Evolutionary conservation across 2,797 vertebrate species (phyloP), one percentile per base, ranked within the genome.

Genomic region (Podarcis lilfordi): DNA sequence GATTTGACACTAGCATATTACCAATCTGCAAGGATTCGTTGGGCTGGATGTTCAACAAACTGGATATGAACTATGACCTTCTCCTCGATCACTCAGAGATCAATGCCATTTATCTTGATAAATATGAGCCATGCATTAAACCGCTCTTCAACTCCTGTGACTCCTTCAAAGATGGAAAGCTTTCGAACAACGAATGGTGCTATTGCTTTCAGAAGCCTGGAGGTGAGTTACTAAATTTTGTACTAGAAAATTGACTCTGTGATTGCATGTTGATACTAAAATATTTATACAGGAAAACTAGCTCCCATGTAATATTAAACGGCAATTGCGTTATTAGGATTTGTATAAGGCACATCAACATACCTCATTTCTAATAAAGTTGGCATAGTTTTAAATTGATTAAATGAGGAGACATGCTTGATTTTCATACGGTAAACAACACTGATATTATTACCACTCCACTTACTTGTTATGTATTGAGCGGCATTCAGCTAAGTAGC

Each of bases 101-200:
- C 95, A 98, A 98, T 21, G 98, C 98, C 95, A 98, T 99, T 95
- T 99, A 99, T 91, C 96, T 99, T 95, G 98, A 99, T 91, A 99
- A 99, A 95, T 99, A 99, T 0, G 99, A 99, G 96, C 97, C 98
- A 2, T 99, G 99, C 78, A 98, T 99, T 96, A 98, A 98, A 94
- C 98, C 98, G 0, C 98, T 99, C 91, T 99, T 99, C 97, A 99
- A 99, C 97, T 99, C 98, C 29, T 99, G 99, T 0, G 99, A 99
- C 95, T 99, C 99, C 91, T 99, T 99, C 96, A 99, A 99, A 94
- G 99, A 99, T 0, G 98, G 98, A 59, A 99, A 99, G 94, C 98
- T 99, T n/a, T 99, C 99, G 0, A 99, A 99, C 97, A 99, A 99
- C 0, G 98, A 99, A 96, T 99, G 99, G 99, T 99, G 99, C 94